phyloP scores from a whole-genome alignment of 2,797 vertebrate species.

The Platalea minor region DNA sequence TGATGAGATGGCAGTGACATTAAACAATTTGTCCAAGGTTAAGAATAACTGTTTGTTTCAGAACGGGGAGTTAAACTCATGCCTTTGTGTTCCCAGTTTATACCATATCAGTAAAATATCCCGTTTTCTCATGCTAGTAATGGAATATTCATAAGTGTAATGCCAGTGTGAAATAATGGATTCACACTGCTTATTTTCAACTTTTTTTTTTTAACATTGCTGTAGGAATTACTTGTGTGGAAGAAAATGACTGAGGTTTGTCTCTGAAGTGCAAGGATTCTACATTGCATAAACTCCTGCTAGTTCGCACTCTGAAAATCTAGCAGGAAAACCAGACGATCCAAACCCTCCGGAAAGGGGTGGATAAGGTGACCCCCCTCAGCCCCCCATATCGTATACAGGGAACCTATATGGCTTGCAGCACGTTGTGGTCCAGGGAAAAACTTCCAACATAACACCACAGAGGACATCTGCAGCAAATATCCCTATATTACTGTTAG shows the following conservation, averaged over 20 bases:
- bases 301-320: fast-evolving
- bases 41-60: background rate
- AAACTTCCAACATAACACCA: background rate
- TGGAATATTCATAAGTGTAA: background rate
- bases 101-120: background rate
- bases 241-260: background rate
- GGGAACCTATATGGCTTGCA: background rate
- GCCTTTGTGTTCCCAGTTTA: background rate
- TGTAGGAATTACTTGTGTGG: background rate
- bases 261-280: background rate
- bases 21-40: background rate
- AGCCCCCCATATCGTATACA: too few species aligned
- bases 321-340: background rate
- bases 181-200: background rate
- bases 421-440: background rate
- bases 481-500: background rate
- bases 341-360: background rate
- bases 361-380: background rate
- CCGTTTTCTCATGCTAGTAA: background rate
- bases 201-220: background rate
- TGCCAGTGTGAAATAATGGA: background rate
- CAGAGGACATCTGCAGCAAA: background rate
- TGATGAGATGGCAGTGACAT: background rate
- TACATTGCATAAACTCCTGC: background rate
- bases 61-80: background rate